phyloP scores from a whole-genome alignment of 2,797 vertebrate species.

The Coccyzus lansbergi region DNA sequence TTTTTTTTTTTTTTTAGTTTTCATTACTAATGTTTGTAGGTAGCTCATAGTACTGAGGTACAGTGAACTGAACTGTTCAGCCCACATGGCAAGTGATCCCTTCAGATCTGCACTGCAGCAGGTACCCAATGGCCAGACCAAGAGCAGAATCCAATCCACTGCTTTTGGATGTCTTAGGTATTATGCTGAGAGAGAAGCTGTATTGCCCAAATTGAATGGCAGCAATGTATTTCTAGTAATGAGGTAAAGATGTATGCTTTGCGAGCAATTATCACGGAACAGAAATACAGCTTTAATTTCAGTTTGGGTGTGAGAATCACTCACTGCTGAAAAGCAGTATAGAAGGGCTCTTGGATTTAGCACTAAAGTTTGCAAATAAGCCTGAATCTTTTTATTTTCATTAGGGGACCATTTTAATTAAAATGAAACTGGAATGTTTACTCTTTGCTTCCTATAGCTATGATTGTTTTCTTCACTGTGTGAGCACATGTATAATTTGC shows the following conservation, averaged over 20 bases:
- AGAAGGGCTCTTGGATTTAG: slow-evolving; percentile 17
- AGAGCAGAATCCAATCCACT: not conserved
- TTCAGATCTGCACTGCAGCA: not conserved
- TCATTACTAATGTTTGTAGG: accelerated
- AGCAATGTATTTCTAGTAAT: not conserved
- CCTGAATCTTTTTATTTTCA: slow-evolving; percentile 47
- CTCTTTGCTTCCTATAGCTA: slow-evolving; percentile 41
- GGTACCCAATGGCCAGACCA: not conserved
- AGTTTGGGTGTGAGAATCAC: not conserved
- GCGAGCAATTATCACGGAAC: not conserved
- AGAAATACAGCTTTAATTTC: slow-evolving; percentile 28
- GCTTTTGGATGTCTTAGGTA: not conserved
- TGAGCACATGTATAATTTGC: slow-evolving; percentile 52
- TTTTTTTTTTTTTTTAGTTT: not conserved
- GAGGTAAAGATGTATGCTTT: not conserved
- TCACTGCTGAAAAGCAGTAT: not conserved
- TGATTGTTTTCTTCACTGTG: slow-evolving; percentile 59
- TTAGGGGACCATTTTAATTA: slow-evolving; percentile 62
- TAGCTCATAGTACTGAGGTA: not conserved
- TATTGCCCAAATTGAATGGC: not conserved
- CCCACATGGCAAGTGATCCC: not conserved
- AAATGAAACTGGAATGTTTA: slow-evolving; percentile 64
- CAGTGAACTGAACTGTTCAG: accelerated
- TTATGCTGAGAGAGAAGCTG: not conserved
- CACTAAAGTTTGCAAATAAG: slow-evolving; percentile 42